Evolutionary conservation across 2,113 vertebrate species (phyloP).

Genomic region (Tychaedon coryphoeus): DNA sequence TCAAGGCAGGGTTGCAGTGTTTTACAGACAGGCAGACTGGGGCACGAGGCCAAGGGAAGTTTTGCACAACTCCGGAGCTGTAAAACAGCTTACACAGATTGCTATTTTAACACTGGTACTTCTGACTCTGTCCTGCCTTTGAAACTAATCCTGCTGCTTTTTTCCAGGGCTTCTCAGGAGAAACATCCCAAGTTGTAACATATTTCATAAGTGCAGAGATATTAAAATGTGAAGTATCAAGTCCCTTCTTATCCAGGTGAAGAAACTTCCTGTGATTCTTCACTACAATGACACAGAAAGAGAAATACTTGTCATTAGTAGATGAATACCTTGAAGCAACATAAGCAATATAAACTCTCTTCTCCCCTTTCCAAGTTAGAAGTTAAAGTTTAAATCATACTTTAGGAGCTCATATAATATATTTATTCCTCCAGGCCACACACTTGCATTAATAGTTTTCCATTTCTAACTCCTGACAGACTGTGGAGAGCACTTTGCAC

Average conservation of each 20-base stretch:
- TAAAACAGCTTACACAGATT: background rate
- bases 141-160: background rate
- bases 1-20: background rate
- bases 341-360: background rate
- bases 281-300: background rate
- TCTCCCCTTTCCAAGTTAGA: background rate
- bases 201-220: background rate
- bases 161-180: background rate
- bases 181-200: background rate
- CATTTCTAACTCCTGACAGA: background rate
- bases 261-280: background rate
- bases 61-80: background rate
- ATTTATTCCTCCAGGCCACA: background rate
- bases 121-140: background rate
- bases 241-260: background rate
- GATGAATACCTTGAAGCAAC: background rate
- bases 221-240: background rate
- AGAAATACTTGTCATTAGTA: background rate
- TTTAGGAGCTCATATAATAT: background rate
- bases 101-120: background rate
- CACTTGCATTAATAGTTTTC: background rate
- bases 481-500: background rate
- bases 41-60: background rate
- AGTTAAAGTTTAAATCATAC: background rate
- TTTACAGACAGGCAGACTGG: background rate